Conservation (phyloP, 2,113 vertebrate species). For the Gila orcuttii region DNA sequence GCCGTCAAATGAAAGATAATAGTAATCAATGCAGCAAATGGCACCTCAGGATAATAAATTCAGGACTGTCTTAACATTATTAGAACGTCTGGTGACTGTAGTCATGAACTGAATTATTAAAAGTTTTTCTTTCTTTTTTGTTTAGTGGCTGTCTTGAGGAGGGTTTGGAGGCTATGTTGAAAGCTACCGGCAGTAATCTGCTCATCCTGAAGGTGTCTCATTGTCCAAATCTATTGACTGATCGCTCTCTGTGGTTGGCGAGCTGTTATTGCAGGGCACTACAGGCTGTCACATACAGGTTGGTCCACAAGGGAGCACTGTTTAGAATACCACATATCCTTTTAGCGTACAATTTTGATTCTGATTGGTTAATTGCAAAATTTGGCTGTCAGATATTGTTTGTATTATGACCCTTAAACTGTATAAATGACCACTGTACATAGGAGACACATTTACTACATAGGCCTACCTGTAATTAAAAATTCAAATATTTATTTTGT, state of each 20-base stretch:
- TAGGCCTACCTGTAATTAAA: neutral
- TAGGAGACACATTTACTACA: neutral
- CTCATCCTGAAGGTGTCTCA: conserved; percentile 97
- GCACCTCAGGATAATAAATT: too few species aligned
- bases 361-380: neutral
- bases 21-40: neutral
- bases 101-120: neutral
- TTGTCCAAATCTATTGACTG: conserved; percentile 97
- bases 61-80: neutral
- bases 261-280: conserved; percentile 98
- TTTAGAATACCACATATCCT: neutral
- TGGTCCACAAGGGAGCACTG: conserved; percentile 39
- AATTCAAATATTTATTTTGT: too few species aligned
- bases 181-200: conserved; percentile 92
- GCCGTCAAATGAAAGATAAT: neutral
- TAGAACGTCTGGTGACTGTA: neutral
- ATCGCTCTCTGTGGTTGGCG: conserved; percentile 97
- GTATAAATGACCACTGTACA: neutral
- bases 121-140: conserved; percentile 9
- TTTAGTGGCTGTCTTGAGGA: conserved; percentile 93
- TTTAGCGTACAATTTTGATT: neutral
- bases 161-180: conserved; percentile 92
- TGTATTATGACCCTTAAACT: neutral
- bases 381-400: neutral
- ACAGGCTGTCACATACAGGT: conserved; percentile 98